A percentile compares a stretch with the other conserved stretches of the same genome.
phyloP scores from a whole-genome alignment of 1,140 invertebrate species.

The Pseudomyrmex concolor region DNA sequence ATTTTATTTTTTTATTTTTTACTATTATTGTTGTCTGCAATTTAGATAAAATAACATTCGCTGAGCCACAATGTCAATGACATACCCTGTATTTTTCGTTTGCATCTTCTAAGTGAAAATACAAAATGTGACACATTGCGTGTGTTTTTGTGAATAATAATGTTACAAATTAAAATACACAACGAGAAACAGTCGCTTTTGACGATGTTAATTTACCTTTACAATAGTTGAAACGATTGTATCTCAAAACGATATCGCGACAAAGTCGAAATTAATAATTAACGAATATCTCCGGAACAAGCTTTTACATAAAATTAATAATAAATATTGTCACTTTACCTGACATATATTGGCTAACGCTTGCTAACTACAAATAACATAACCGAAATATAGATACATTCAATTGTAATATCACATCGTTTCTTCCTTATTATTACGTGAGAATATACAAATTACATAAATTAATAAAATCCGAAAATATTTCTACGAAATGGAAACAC shows the following conservation, averaged over 20 bases:
- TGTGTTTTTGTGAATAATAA: no score
- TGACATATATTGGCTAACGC: slow-evolving; percentile 9
- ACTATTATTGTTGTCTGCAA: not conserved
- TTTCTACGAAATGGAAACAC: slow-evolving; percentile 3
- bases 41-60: slow-evolving; percentile 14
- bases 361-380: slow-evolving; percentile 23
- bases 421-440: not conserved
- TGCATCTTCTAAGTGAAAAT: not conserved
- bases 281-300: slow-evolving; percentile 27
- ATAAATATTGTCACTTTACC: not conserved
- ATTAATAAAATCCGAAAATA: slow-evolving; percentile 43
- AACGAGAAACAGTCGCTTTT: not conserved
- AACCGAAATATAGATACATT: slow-evolving; percentile 12
- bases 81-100: not conserved
- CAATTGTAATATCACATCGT: slow-evolving; percentile 14
- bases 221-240: slow-evolving; percentile 25
- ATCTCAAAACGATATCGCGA: slow-evolving; percentile 16
- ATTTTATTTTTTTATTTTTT: not conserved
- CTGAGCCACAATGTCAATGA: not conserved
- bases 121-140: not conserved
- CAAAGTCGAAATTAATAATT: slow-evolving; percentile 35
- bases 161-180: slow-evolving; percentile 27
- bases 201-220: slow-evolving; percentile 21
- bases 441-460: slow-evolving; percentile 32
- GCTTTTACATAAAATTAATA: slow-evolving; percentile 43